These are phyloP conservation scores for Mesocricetus auratus DNA, from an alignment of 2,113 vertebrate genomes.

Conservation along the genomic window DNA sequence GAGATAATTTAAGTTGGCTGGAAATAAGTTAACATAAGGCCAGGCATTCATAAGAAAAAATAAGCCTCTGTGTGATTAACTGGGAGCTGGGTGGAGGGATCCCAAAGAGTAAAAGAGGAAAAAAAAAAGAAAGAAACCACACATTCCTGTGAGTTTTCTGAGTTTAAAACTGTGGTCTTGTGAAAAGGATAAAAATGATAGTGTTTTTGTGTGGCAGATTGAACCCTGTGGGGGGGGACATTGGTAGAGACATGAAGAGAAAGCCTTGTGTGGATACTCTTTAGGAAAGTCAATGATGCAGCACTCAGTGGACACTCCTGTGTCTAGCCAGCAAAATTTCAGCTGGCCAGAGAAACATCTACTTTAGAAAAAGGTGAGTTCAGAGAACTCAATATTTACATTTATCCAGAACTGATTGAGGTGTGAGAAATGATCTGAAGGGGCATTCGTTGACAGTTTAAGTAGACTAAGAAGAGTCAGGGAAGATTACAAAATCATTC, in stretches of 20 bases:
- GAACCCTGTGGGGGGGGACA: too few relatives aligned
- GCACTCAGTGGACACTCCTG: neutral
- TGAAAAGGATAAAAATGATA: neutral
- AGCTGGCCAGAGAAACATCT: neutral
- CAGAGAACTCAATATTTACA: neutral
- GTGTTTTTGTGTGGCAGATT: neutral
- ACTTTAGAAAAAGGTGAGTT: neutral
- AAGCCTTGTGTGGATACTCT: neutral
- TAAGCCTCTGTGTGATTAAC: neutral
- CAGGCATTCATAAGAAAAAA: neutral
- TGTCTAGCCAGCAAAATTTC: neutral
- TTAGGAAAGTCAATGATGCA: neutral
- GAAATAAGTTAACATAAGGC: neutral
- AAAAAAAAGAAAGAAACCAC: neutral
- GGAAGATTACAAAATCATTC: slow-evolving; percentile 44
- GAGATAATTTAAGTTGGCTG: neutral
- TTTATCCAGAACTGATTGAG: neutral
- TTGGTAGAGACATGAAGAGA: neutral
- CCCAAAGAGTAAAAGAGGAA: neutral
- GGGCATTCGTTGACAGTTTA: slow-evolving; percentile 5
- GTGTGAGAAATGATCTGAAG: neutral
- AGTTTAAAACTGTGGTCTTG: neutral
- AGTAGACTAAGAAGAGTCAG: slow-evolving; percentile 25
- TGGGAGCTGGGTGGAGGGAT: neutral
- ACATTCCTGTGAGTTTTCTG: neutral